phyloP scores from a whole-genome alignment of 2,888 invertebrate species.

The Campoletis raptor region DNA sequence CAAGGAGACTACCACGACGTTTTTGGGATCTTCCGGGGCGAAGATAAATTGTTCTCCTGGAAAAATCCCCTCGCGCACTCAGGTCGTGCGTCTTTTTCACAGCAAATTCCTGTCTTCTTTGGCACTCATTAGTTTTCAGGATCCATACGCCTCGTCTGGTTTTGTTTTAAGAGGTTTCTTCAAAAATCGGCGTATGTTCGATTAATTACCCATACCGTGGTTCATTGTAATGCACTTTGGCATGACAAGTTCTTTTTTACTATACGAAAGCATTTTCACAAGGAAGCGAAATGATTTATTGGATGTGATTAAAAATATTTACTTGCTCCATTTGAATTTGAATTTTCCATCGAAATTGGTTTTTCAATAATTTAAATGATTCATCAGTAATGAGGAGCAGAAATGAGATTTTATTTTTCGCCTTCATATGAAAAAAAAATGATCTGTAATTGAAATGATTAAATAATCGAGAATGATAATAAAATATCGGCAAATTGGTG shows the following conservation, averaged over 20 bases:
- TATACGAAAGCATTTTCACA: too few species aligned
- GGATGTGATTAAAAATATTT: too few species aligned
- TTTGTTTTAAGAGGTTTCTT: constrained; percentile 6
- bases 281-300: too few species aligned
- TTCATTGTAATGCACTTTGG: not conserved
- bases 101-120: constrained; percentile 15
- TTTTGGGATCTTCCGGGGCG: constrained; percentile 48
- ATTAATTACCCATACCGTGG: constrained; percentile 56
- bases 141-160: constrained; percentile 11
- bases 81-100: not conserved
- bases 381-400: too few species aligned
- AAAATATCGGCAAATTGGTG: not conserved
- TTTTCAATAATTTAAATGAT: too few species aligned
- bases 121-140: constrained; percentile 41
- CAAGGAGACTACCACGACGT: constrained; percentile 42
- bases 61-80: constrained; percentile 13
- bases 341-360: too few species aligned
- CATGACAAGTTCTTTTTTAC: not conserved
- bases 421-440: too few species aligned
- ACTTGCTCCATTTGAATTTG: too few species aligned
- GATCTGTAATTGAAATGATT: too few species aligned
- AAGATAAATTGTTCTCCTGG: constrained; percentile 63
- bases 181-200: constrained; percentile 35
- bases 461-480: too few species aligned
- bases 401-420: too few species aligned